Evolutionary conservation across 2,113 vertebrate genomes (phyloP).

Genomic region (Empidonax traillii): DNA sequence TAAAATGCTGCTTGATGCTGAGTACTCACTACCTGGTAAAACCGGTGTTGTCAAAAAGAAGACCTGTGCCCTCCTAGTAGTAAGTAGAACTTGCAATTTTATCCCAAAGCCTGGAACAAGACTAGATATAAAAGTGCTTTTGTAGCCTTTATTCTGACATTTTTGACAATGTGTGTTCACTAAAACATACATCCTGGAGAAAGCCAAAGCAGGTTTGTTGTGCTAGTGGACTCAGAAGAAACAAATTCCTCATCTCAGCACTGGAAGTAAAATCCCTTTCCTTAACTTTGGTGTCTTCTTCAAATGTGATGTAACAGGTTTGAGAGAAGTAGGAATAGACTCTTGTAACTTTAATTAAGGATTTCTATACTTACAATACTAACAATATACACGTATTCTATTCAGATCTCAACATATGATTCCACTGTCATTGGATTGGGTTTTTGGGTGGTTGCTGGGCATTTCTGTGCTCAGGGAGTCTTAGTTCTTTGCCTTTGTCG

Average conservation of each 20-base stretch:
- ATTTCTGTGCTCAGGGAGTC: not conserved
- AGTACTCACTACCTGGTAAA: not conserved
- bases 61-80: not conserved
- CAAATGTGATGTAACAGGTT: not conserved
- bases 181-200: not conserved
- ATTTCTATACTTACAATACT: not conserved
- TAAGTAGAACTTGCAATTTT: not conserved
- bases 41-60: not conserved
- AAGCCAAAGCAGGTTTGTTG: not conserved
- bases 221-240: not conserved
- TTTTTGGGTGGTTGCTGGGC: not conserved
- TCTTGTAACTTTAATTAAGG: not conserved
- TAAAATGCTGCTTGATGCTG: not conserved
- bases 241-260: not conserved
- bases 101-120: not conserved
- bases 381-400: not conserved
- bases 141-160: not conserved
- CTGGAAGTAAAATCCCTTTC: not conserved
- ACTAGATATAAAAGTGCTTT: not conserved
- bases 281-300: not conserved
- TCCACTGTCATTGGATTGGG: not conserved
- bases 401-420: not conserved
- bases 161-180: not conserved
- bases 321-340: not conserved
- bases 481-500: not conserved